Evolutionary conservation across 2,113 vertebrate genomes (phyloP).

Genomic region (Gracilinanus agilis): DNA sequence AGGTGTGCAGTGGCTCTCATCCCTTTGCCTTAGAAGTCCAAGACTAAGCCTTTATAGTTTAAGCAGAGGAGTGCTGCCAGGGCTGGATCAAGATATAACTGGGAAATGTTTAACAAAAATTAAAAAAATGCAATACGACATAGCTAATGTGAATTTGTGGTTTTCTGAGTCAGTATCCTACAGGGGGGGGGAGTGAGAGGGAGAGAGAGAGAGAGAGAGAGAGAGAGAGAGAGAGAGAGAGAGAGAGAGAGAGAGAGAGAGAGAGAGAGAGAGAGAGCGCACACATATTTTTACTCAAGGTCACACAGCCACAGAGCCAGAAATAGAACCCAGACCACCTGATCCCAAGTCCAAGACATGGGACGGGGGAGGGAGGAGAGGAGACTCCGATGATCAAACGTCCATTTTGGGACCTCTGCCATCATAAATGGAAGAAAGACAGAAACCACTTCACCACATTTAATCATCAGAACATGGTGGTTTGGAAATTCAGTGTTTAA

Average conservation of each 20-base stretch:
- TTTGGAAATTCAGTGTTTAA: not conserved
- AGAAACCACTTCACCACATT: not conserved
- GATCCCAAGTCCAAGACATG: not conserved
- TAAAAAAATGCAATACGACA: too few relatives aligned
- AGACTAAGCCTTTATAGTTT: not conserved
- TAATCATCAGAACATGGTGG: not conserved
- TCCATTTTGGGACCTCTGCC: not conserved
- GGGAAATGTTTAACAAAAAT: not conserved
- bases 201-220: too few relatives aligned
- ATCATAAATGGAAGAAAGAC: not conserved
- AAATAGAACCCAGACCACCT: not conserved
- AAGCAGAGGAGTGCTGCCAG: not conserved
- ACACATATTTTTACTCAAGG: too few relatives aligned
- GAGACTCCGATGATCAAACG: not conserved
- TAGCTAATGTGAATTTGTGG: too few relatives aligned
- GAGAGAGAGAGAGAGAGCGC: too few relatives aligned
- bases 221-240: too few relatives aligned
- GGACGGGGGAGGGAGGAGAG: too few relatives aligned
- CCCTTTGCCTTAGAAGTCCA: not conserved
- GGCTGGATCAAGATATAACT: too few relatives aligned
- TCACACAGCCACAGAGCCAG: too few relatives aligned
- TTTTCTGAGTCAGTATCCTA: not conserved
- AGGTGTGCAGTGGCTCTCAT: too few relatives aligned
- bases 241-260: too few relatives aligned
- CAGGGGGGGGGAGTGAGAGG: too few relatives aligned